These are phyloP conservation scores for Mastomys coucha DNA, from an alignment of 2,113 vertebrate genomes.

Conservation along the genomic window DNA sequence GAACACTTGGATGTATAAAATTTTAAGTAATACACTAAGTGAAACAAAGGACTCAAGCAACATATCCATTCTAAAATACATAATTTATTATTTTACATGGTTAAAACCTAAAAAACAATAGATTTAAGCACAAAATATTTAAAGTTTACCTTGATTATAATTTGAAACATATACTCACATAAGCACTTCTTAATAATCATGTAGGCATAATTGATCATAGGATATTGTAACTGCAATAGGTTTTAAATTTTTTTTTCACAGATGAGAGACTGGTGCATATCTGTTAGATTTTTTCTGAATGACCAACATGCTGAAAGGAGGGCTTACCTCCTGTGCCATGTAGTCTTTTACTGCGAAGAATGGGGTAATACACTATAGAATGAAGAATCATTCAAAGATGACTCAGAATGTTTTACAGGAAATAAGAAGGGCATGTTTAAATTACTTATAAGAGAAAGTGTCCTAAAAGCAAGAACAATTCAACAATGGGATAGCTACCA, in stretches of 20 bases:
- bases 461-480: constrained; percentile 83
- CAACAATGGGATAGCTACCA: constrained; percentile 79
- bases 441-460: constrained; percentile 81
- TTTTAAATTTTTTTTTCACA: constrained; percentile 29
- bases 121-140: neutral
- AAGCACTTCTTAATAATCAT: constrained; percentile 21
- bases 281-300: constrained; percentile 52
- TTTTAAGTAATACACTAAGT: neutral
- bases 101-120: constrained; percentile 48
- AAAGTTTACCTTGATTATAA: neutral
- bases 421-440: constrained; percentile 82
- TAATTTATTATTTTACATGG: neutral
- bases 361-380: constrained; percentile 58
- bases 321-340: constrained; percentile 19
- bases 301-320: constrained; percentile 4
- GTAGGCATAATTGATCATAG: neutral
- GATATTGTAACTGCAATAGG: neutral
- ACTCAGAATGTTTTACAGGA: constrained; percentile 78
- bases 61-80: neutral
- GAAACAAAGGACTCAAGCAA: neutral
- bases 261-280: constrained; percentile 2
- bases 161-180: neutral
- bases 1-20: neutral
- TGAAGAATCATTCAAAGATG: constrained; percentile 67
- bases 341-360: constrained; percentile 70